These are phyloP conservation scores for Leptinotarsa tumamoca DNA, from an alignment of 2,888 invertebrate species.

Conservation along the genomic window DNA sequence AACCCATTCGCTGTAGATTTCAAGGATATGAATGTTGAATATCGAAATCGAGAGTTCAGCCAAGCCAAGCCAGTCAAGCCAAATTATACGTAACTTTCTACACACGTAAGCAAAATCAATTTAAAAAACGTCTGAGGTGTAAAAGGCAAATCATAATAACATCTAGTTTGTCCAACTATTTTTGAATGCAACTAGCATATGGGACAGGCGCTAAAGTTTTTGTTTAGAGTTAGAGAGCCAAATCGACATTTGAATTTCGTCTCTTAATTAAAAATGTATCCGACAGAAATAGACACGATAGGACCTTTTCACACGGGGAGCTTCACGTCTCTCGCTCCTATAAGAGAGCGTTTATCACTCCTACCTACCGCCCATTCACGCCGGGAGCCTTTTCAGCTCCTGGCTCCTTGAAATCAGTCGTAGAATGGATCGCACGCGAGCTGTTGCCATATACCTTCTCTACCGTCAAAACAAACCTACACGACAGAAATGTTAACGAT, in stretches of 20 bases:
- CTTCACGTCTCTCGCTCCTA: no score
- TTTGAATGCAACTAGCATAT: constrained; percentile 14
- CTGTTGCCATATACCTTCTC: no score
- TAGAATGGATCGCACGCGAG: no score
- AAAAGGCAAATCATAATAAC: neutral
- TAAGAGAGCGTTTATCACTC: no score
- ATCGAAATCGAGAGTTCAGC: constrained; percentile 11
- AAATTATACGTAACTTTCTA: constrained; percentile 18
- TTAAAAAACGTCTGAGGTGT: constrained; percentile 1
- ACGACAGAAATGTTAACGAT: no score
- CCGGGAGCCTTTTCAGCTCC: no score
- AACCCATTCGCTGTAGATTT: neutral
- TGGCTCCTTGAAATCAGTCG: no score
- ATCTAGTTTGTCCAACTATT: constrained; percentile 7
- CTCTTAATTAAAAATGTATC: constrained; percentile 13
- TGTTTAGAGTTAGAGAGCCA: constrained; percentile 21
- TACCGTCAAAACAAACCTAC: no score
- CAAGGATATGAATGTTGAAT: constrained; percentile 2
- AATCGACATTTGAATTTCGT: constrained; percentile 4
- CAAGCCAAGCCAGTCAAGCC: neutral
- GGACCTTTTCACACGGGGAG: no score
- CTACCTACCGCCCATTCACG: no score
- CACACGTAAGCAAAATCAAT: constrained; percentile 19
- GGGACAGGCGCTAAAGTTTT: constrained; percentile 13
- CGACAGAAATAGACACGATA: neutral